A percentile compares a stretch with the other conserved stretches of the same genome.
These are phyloP conservation scores for Trichonephila clavata DNA, from an alignment of 1,140 invertebrate species.

Conservation along the genomic window DNA sequence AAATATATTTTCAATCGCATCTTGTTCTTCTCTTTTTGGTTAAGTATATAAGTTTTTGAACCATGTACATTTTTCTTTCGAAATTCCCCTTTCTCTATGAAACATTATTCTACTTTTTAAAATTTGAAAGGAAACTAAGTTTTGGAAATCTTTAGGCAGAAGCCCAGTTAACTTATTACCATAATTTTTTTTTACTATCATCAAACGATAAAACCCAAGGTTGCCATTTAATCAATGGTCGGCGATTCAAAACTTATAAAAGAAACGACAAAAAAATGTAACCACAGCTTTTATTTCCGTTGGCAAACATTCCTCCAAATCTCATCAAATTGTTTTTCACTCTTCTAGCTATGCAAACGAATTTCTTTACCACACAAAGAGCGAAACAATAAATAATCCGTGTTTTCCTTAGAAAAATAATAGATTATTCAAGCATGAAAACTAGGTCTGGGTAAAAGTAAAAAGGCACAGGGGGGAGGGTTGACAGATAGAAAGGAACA, in stretches of 20 bases:
- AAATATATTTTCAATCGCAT: no score
- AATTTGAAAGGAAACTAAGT: no score
- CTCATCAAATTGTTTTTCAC: not conserved
- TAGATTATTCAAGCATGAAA: conserved; percentile 55
- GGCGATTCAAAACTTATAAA: not conserved
- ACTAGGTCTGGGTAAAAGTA: conserved; percentile 14
- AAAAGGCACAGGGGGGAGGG: conserved; percentile 23
- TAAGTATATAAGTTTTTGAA: no score
- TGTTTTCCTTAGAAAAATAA: conserved; percentile 29
- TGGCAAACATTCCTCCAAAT: not conserved
- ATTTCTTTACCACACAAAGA: not conserved
- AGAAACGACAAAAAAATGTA: not conserved
- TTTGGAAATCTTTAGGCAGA: no score
- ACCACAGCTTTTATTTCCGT: not conserved
- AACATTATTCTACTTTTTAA: no score
- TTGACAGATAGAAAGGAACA: not conserved
- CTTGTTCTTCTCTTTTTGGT: no score
- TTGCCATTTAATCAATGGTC: no score
- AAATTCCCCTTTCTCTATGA: no score
- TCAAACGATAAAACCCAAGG: no score
- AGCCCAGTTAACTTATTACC: no score
- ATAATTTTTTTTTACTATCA: no score
- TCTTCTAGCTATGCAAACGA: not conserved
- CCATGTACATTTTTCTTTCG: no score
- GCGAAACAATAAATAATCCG: not conserved